Evolutionary conservation across 2,113 vertebrate genomes (phyloP).

Genomic region (Embiotoca jacksoni): DNA sequence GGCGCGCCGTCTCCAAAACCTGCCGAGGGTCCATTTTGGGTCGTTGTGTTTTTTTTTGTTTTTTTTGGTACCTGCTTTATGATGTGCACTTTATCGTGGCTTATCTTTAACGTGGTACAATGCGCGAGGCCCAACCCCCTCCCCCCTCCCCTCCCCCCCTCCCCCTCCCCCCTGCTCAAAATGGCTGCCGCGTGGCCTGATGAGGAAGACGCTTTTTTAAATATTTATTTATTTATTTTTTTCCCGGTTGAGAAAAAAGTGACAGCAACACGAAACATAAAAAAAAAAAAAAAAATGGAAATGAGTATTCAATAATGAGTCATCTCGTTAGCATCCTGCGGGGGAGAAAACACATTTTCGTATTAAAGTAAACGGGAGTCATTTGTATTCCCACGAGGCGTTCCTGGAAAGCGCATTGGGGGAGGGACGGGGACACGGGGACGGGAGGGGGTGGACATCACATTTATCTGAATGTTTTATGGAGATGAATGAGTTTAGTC

Average conservation of each 20-base stretch:
- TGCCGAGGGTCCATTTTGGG: slow-evolving; percentile 42
- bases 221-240: too few species aligned
- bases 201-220: background rate
- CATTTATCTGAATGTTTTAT: background rate
- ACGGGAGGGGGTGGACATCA: too few species aligned
- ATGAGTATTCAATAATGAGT: background rate
- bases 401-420: too few species aligned
- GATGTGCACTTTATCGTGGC: slow-evolving; percentile 50
- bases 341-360: too few species aligned
- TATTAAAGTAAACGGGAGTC: too few species aligned
- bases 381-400: too few species aligned
- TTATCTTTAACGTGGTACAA: slow-evolving; percentile 21
- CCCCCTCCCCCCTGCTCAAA: slow-evolving; percentile 33
- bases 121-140: background rate
- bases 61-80: slow-evolving; percentile 10
- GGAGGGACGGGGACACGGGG: too few species aligned
- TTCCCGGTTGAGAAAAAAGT: too few species aligned
- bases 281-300: background rate
- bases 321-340: background rate
- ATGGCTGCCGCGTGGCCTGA: slow-evolving; percentile 30
- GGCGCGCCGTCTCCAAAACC: background rate
- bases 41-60: too few species aligned
- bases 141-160: background rate
- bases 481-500: slow-evolving; percentile 12
- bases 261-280: background rate